A percentile compares a stretch with the other conserved stretches of the same genome.
Evolutionary conservation across 2,888 invertebrate genomes (phyloP).

Genomic region (Carcina quercana): DNA sequence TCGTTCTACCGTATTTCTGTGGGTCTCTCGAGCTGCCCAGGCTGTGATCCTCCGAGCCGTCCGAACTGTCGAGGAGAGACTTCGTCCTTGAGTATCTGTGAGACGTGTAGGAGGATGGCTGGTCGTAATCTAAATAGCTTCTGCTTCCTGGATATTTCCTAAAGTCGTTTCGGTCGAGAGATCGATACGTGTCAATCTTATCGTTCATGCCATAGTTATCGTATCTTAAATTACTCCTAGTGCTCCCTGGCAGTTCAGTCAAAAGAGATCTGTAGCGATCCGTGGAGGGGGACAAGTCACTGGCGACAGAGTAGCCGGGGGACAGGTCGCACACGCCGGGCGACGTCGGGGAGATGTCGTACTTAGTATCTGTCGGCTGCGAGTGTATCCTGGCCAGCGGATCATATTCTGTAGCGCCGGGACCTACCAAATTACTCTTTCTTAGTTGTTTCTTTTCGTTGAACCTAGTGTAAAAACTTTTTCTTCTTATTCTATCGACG

Average conservation of each 20-base stretch:
- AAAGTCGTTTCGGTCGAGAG: conserved; percentile 64
- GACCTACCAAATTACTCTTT: conserved; percentile 79
- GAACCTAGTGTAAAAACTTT: conserved; percentile 92
- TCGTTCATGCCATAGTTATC: conserved; percentile 56
- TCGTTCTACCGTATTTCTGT: conserved; percentile 58
- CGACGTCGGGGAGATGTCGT: conserved; percentile 47
- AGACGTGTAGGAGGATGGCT: conserved; percentile 49
- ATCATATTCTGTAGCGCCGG: conserved; percentile 74
- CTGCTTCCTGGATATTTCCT: conserved; percentile 54
- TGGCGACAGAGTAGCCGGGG: conserved; percentile 51
- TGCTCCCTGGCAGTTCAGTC: conserved; percentile 43
- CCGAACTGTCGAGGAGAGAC: conserved; percentile 58
- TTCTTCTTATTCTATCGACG: conserved; percentile 88
- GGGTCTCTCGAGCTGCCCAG: conserved; percentile 47
- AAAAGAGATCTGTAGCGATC: conserved; percentile 60
- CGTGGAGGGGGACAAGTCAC: conserved; percentile 58
- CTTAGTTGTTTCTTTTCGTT: conserved; percentile 86
- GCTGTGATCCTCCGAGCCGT: conserved; percentile 43
- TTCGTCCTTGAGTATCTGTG: conserved; percentile 62
- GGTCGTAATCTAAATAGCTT: conserved; percentile 60
- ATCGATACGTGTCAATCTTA: conserved; percentile 63
- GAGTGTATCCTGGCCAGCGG: conserved; percentile 62
- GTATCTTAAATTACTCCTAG: conserved; percentile 48
- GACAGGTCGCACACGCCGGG: conserved; percentile 54
- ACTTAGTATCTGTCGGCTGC: conserved; percentile 42